These are phyloP conservation scores for Uria lomvia DNA, from an alignment of 2,113 vertebrate genomes.

Conservation along the genomic window DNA sequence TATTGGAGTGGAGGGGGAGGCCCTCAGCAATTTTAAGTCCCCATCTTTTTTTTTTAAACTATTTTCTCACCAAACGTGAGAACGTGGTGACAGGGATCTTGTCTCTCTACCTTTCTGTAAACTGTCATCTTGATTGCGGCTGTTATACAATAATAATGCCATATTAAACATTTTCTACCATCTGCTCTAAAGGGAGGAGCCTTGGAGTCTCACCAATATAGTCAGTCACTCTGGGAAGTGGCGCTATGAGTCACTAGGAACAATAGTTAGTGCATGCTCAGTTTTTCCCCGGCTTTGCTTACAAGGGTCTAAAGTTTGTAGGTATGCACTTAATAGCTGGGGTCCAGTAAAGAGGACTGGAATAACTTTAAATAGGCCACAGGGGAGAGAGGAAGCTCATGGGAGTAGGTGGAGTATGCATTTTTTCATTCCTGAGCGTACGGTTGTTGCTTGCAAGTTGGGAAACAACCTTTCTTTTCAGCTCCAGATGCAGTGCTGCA, in stretches of 20 bases:
- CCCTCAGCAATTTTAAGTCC: neutral
- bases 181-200: neutral
- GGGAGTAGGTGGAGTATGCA: neutral
- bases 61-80: neutral
- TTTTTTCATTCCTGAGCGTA: neutral
- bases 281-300: neutral
- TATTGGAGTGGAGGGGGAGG: neutral
- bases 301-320: neutral
- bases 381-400: neutral
- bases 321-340: neutral
- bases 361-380: constrained; percentile 1
- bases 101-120: neutral
- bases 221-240: neutral
- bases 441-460: neutral
- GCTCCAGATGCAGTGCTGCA: neutral
- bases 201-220: neutral
- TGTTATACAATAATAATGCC: neutral
- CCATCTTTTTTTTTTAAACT: neutral
- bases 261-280: neutral
- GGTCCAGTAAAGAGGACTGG: neutral
- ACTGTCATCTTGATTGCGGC: neutral
- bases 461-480: neutral
- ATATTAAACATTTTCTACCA: neutral
- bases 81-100: neutral
- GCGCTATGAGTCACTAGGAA: constrained; percentile 5